A percentile compares a stretch with the other conserved stretches of the same genome.
Conservation (phyloP, 1,140 invertebrate genomes). For the Drosophila leontia region DNA sequence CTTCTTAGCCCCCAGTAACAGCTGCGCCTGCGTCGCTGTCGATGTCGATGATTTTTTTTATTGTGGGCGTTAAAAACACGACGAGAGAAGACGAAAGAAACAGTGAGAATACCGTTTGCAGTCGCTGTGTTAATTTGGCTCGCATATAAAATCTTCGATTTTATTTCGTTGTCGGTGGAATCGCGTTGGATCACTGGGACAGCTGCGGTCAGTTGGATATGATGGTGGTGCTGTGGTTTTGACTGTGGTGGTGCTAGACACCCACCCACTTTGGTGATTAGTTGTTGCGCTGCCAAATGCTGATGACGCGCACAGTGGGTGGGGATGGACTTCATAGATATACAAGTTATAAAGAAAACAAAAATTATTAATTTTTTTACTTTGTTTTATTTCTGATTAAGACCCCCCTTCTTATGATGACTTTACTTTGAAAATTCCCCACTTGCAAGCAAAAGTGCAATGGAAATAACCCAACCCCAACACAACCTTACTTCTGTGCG, state of each 20-base stretch:
- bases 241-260: conserved; percentile 46
- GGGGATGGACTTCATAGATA: not conserved
- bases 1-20: not conserved
- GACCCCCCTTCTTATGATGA: not conserved
- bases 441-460: not conserved
- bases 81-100: conserved; percentile 47
- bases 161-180: conserved; percentile 59
- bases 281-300: conserved; percentile 47
- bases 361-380: not conserved
- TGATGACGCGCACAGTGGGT: conserved; percentile 37
- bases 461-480: conserved; percentile 12
- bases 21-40: conserved; percentile 67
- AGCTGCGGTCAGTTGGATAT: conserved; percentile 52
- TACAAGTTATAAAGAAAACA: not conserved
- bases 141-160: conserved; percentile 75
- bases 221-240: conserved; percentile 10
- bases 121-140: conserved; percentile 53
- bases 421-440: conserved; percentile 1
- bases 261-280: conserved; percentile 68
- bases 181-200: conserved; percentile 44
- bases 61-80: conserved; percentile 42
- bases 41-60: conserved; percentile 21
- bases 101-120: conserved; percentile 37
- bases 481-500: not conserved
- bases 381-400: not conserved